Percentiles rank a stretch among this genome's conserved stretches.
Conservation (phyloP, 2,113 vertebrate genomes). For the Hirundichthys speculiger region DNA sequence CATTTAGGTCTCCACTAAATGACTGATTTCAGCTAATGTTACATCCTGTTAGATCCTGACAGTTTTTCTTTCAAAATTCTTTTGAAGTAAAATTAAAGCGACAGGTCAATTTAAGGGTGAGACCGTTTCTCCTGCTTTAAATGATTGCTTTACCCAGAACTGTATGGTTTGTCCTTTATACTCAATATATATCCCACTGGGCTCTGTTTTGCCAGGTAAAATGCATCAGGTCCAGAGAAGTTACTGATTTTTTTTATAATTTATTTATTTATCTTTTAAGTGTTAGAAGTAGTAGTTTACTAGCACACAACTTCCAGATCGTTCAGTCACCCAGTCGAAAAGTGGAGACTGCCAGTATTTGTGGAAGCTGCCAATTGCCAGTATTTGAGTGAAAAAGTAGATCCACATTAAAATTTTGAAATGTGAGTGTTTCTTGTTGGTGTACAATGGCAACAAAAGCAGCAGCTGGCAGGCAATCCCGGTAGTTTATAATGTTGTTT, state of each 20-base stretch:
- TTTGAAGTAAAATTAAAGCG: constrained; percentile 31
- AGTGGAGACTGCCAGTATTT: too few species aligned
- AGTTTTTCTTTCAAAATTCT: constrained; percentile 8
- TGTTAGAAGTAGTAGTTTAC: too few species aligned
- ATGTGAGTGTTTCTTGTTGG: too few species aligned
- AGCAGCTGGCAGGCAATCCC: not conserved
- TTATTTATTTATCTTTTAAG: too few species aligned
- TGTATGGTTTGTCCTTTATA: constrained; percentile 20
- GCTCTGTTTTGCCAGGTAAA: constrained; percentile 34
- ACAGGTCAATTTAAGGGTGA: constrained; percentile 31
- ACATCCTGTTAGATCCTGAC: not conserved
- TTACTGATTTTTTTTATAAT: constrained; percentile 19
- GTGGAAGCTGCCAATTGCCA: too few species aligned
- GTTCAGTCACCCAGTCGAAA: too few species aligned
- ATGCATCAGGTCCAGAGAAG: constrained; percentile 25
- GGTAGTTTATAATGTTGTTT: too few species aligned
- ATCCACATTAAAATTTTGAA: not conserved
- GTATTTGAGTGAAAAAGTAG: not conserved
- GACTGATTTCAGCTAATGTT: not conserved
- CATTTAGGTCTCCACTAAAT: not conserved
- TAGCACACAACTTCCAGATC: constrained; percentile 22
- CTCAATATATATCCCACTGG: constrained; percentile 11
- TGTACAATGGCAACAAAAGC: not conserved
- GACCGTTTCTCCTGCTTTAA: constrained; percentile 24
- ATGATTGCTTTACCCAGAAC: constrained; percentile 1